Conservation (phyloP, 2,888 invertebrate species). For the Synanthedon myopaeformis region DNA sequence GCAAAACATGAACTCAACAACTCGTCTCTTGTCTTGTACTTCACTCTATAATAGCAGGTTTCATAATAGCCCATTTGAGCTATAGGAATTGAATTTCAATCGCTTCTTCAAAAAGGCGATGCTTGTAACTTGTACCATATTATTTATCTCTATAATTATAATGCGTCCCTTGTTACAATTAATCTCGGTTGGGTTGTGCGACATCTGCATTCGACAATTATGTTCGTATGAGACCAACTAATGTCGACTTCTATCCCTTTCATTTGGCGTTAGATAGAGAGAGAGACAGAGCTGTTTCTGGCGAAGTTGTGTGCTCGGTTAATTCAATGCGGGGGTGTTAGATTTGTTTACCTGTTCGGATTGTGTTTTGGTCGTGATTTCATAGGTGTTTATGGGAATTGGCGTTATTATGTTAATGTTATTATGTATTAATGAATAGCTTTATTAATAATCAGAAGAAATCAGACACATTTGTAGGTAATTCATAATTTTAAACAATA, state of each 20-base stretch:
- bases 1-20: no score
- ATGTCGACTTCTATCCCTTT: slow-evolving; percentile 11
- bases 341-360: neutral
- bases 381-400: slow-evolving; percentile 16
- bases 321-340: neutral
- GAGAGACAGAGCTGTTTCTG: slow-evolving; percentile 8
- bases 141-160: slow-evolving; percentile 20
- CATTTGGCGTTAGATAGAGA: slow-evolving; percentile 9
- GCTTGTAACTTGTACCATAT: slow-evolving; percentile 7
- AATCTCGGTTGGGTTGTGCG: slow-evolving; percentile 53
- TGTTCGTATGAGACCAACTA: slow-evolving; percentile 48
- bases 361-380: slow-evolving; percentile 16
- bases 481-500: no score
- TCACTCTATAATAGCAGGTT: no score
- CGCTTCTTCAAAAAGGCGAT: no score
- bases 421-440: no score
- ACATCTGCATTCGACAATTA: slow-evolving; percentile 67
- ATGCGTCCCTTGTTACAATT: slow-evolving; percentile 63
- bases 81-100: no score
- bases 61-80: no score
- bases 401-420: neutral
- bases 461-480: no score
- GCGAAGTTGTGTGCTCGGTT: neutral
- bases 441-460: no score
- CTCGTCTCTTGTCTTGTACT: no score